Evolutionary conservation across 2,113 vertebrate species (phyloP).

Genomic region (Sturnus vulgaris): DNA sequence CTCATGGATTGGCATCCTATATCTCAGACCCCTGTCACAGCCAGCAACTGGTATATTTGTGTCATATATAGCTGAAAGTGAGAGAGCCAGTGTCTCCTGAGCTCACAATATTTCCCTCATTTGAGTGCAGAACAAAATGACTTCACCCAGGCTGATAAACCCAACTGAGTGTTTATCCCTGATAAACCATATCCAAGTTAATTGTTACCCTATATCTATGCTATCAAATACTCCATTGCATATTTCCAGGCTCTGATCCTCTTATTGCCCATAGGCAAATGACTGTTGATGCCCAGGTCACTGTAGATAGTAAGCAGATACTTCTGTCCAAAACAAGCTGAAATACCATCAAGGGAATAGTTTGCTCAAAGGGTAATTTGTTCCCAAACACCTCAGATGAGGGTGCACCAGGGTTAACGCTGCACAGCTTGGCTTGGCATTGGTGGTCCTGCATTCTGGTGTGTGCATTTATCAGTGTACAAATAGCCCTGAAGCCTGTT

Average conservation of each 20-base stretch:
- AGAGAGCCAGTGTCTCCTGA: not conserved
- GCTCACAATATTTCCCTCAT: not conserved
- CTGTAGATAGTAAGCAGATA: not conserved
- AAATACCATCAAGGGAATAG: not conserved
- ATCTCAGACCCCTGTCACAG: not conserved
- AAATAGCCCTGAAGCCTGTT: not conserved
- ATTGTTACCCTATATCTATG: not conserved
- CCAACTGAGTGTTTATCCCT: not conserved
- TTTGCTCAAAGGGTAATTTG: not conserved
- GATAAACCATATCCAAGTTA: not conserved
- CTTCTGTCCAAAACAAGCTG: not conserved
- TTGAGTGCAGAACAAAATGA: not conserved
- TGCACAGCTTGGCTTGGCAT: not conserved
- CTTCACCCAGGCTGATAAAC: not conserved
- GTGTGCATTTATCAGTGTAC: not conserved
- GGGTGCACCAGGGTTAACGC: not conserved
- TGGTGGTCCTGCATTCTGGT: not conserved
- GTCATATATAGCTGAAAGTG: not conserved
- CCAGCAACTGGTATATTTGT: not conserved
- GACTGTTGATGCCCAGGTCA: not conserved
- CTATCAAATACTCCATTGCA: not conserved
- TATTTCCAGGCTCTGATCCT: not conserved
- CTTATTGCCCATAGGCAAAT: not conserved
- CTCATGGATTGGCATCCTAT: not conserved
- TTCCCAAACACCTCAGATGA: not conserved